A percentile compares a stretch with the other conserved stretches of the same genome.
Evolutionary conservation across 2,113 vertebrate species (phyloP).

Genomic region (Mirza zaza): DNA sequence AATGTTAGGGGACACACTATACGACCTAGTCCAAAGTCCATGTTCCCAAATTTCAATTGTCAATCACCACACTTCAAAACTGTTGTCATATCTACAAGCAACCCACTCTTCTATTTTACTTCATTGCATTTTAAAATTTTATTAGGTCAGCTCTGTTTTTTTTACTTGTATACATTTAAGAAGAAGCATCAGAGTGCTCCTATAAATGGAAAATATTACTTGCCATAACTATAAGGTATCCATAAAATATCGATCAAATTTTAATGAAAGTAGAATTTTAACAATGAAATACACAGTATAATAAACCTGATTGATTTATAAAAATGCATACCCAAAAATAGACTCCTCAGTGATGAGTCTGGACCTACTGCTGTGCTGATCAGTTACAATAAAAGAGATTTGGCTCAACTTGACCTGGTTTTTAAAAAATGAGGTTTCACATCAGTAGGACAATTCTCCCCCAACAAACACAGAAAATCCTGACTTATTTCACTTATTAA

Average conservation of each 20-base stretch:
- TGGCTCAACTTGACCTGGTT: not conserved
- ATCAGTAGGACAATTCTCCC: not conserved
- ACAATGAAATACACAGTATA: not conserved
- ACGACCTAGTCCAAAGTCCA: not conserved
- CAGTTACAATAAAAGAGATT: not conserved
- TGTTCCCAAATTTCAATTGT: not conserved
- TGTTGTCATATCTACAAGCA: not conserved
- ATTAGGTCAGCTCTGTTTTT: not conserved
- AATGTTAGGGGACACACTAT: not conserved
- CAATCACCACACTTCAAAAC: not conserved
- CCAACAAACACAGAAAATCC: not conserved
- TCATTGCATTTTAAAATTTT: not conserved
- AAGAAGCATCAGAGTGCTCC: not conserved
- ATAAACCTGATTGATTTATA: not conserved
- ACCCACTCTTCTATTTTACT: not conserved
- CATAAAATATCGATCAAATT: not conserved
- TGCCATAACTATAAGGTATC: not conserved
- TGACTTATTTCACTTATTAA: not conserved
- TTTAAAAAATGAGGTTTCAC: not conserved
- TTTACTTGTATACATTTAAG: not conserved
- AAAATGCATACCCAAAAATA: not conserved
- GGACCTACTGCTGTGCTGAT: not conserved
- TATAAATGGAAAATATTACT: not conserved
- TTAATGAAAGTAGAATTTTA: slow-evolving; percentile 13
- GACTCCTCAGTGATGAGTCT: not conserved